Evolutionary conservation across 2,113 vertebrate species (phyloP).

Genomic region (Acinonyx jubatus): DNA sequence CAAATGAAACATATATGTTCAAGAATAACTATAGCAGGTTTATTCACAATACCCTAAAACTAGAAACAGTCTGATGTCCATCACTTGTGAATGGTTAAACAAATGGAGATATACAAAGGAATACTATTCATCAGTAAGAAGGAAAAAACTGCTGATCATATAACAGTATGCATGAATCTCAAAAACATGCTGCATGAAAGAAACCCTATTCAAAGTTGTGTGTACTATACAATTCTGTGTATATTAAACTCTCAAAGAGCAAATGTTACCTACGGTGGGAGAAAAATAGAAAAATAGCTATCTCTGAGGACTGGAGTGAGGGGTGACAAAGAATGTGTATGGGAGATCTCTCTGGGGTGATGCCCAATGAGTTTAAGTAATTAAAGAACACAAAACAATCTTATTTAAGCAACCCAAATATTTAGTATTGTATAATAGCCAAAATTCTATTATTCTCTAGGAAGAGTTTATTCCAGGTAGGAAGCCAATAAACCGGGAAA

Average conservation of each 20-base stretch:
- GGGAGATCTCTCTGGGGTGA: not conserved
- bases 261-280: not conserved
- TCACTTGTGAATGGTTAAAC: not conserved
- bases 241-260: not conserved
- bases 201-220: not conserved
- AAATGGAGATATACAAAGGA: not conserved
- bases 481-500: not conserved
- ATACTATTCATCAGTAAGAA: not conserved
- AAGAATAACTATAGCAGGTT: not conserved
- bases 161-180: not conserved
- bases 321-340: not conserved
- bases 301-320: not conserved
- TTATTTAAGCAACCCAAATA: not conserved
- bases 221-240: not conserved
- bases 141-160: not conserved
- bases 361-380: not conserved
- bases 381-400: not conserved
- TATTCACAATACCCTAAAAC: not conserved
- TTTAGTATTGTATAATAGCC: not conserved
- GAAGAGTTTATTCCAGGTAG: not conserved
- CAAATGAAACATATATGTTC: not conserved
- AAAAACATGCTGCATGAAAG: not conserved
- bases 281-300: not conserved
- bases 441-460: not conserved
- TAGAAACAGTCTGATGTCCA: not conserved